A percentile compares a stretch with the other conserved stretches of the same genome.
These are phyloP conservation scores for Neoseiulus cucumeris DNA, from an alignment of 1,140 invertebrate species.

Conservation along the genomic window DNA sequence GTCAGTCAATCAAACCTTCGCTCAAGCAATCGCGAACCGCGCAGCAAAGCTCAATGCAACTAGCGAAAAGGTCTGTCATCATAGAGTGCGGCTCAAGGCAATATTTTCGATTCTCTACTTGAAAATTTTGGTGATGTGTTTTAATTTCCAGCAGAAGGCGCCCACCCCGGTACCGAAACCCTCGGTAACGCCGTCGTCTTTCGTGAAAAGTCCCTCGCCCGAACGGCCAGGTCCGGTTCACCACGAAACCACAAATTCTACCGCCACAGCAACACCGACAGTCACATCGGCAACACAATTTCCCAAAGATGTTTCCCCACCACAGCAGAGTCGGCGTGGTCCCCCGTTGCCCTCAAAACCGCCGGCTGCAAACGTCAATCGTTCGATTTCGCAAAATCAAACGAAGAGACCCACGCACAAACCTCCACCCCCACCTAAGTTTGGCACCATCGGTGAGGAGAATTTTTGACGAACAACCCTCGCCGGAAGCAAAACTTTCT, in stretches of 20 bases:
- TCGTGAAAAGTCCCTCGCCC: neutral
- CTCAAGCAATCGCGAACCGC: neutral
- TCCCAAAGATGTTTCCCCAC: conserved; percentile 2
- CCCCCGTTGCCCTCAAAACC: neutral
- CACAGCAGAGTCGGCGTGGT: neutral
- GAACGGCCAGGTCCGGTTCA: neutral
- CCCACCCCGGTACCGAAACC: neutral
- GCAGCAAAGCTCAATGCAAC: neutral
- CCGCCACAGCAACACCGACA: too few species aligned
- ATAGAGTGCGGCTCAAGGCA: neutral
- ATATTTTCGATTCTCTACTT: neutral
- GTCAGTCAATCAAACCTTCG: neutral
- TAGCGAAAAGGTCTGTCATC: neutral
- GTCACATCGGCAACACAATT: neutral
- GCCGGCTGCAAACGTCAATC: neutral
- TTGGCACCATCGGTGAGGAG: neutral
- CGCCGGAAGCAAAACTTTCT: neutral
- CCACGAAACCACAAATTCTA: neutral
- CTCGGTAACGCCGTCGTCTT: neutral
- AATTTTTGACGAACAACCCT: neutral
- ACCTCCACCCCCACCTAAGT: conserved; percentile 7
- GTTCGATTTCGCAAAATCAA: neutral
- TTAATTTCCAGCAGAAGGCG: neutral
- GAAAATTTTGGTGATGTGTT: neutral
- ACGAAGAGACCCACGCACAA: neutral